Percentiles rank a stretch among this genome's conserved stretches.
Conservation (phyloP, 2,888 invertebrate genomes). For the Lamellibrachia columna region DNA sequence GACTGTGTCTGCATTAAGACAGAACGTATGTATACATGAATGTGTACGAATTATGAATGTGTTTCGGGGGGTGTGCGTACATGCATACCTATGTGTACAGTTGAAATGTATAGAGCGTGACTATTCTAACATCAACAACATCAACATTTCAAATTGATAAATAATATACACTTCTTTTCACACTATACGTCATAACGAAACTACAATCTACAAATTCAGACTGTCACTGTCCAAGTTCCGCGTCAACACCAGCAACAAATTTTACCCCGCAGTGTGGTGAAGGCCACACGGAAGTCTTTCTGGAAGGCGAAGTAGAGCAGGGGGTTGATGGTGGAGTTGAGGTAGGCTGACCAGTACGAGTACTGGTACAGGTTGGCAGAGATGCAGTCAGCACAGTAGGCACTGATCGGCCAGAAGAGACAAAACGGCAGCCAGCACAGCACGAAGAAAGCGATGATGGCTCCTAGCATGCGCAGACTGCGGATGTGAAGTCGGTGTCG, state of each 20-base stretch:
- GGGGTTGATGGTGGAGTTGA: constrained; percentile 37
- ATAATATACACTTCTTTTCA: too few species aligned
- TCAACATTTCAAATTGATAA: too few species aligned
- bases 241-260: background rate
- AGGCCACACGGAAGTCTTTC: constrained; percentile 30
- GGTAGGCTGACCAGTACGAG: constrained; percentile 38
- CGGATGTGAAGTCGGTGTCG: constrained; percentile 28
- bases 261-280: background rate
- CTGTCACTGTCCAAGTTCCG: background rate
- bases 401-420: constrained; percentile 48
- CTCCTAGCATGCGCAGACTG: constrained; percentile 40
- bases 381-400: constrained; percentile 36
- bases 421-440: constrained; percentile 54
- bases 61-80: too few species aligned
- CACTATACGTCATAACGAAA: too few species aligned
- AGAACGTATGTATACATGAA: background rate
- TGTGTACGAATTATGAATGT: background rate
- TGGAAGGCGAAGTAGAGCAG: constrained; percentile 36
- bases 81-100: too few species aligned
- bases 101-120: too few species aligned
- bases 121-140: too few species aligned
- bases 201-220: background rate
- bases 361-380: constrained; percentile 27
- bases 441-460: constrained; percentile 48
- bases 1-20: too few species aligned